phyloP scores from a whole-genome alignment of 2,888 invertebrate species.

The Ganaspis brasiliensis region DNA sequence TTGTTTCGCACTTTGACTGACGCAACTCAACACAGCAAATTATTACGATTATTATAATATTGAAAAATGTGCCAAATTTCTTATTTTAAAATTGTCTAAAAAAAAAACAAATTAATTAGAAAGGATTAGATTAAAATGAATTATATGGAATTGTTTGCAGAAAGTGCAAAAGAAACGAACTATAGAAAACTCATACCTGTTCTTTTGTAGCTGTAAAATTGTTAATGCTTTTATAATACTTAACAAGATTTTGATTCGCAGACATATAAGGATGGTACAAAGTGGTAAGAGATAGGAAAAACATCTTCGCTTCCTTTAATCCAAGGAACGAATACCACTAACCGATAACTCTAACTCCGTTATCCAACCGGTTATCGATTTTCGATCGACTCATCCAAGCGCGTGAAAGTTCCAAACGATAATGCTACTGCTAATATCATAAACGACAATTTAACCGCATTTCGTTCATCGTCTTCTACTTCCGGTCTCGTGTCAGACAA shows the following conservation, averaged over 20 bases:
- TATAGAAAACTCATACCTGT: too few species aligned
- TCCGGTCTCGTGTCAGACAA: conserved; percentile 2
- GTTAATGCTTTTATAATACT: conserved; percentile 9
- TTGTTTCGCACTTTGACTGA: too few species aligned
- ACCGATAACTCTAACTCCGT: conserved; percentile 52
- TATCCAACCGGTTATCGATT: conserved; percentile 55
- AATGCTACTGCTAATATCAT: conserved; percentile 55
- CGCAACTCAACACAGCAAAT: too few species aligned
- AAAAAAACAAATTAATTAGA: too few species aligned
- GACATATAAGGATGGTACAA: neutral
- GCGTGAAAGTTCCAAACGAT: conserved; percentile 45
- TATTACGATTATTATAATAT: too few species aligned
- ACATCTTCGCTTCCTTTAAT: conserved; percentile 52
- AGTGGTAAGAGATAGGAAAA: conserved; percentile 49
- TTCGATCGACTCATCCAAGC: conserved; percentile 51
- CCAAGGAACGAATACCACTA: conserved; percentile 43
- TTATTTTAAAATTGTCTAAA: too few species aligned
- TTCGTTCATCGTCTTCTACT: conserved; percentile 33
- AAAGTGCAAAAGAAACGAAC: too few species aligned
- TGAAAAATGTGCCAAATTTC: too few species aligned
- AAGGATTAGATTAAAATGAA: too few species aligned
- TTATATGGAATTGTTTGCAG: too few species aligned
- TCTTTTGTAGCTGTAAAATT: too few species aligned
- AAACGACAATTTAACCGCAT: conserved; percentile 55
- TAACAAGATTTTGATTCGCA: neutral